Conservation (phyloP, 2,888 invertebrate genomes). For the Ceratothoa steindachneri region DNA sequence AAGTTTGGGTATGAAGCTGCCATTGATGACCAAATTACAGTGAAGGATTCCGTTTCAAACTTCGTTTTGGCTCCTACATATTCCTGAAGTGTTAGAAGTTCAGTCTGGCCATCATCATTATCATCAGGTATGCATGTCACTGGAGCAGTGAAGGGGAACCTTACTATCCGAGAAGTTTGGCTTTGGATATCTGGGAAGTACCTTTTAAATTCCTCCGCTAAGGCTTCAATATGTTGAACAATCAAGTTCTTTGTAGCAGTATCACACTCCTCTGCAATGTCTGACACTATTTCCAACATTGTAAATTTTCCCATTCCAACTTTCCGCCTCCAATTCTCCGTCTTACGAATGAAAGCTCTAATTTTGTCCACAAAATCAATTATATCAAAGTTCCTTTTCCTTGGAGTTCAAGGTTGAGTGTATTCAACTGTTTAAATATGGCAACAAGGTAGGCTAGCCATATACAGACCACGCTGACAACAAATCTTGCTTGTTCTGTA, state of each 20-base stretch:
- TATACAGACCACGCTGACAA: conserved; percentile 25
- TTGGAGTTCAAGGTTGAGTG: conserved; percentile 26
- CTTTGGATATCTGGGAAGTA: conserved; percentile 25
- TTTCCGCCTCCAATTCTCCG: conserved; percentile 27
- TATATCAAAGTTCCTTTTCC: conserved; percentile 21
- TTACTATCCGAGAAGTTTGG: conserved; percentile 21
- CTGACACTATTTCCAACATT: conserved; percentile 28
- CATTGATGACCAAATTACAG: conserved; percentile 30
- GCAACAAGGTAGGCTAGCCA: conserved; percentile 30
- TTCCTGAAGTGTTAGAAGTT: conserved; percentile 26
- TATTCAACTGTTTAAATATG: conserved; percentile 30
- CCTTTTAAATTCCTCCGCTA: conserved; percentile 21
- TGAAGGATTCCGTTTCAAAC: conserved; percentile 27
- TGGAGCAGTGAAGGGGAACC: conserved; percentile 27
- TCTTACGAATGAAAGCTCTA: conserved; percentile 22
- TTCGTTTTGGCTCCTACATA: conserved; percentile 26
- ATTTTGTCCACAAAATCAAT: conserved; percentile 24
- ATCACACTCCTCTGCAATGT: conserved; percentile 21
- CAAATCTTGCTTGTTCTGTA: conserved; percentile 22
- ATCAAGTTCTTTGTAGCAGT: conserved; percentile 24
- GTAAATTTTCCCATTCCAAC: conserved; percentile 25
- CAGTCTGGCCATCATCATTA: conserved; percentile 24
- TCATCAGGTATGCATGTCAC: conserved; percentile 27
- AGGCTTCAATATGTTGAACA: conserved; percentile 20
- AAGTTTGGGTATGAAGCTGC: conserved; percentile 26